Base-by-base conservation (phyloP, 2,888 invertebrate genomes). In the Calephelis perditalis region DNA sequence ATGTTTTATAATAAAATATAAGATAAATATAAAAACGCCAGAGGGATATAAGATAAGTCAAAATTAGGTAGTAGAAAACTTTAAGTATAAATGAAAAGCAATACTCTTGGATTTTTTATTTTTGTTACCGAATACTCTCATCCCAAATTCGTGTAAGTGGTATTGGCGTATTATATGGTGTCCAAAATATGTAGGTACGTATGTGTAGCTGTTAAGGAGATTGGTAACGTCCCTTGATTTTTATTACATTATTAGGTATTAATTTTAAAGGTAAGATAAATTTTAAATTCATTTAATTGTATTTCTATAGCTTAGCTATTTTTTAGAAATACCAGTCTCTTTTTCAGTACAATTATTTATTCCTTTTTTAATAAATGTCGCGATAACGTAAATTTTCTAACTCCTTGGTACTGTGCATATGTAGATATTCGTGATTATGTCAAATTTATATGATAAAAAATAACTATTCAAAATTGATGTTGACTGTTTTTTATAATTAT, bases 401-500 rank as follows among this genome's bases (percentile, higher is more conserved):
- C 73, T 67, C 74, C 79, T 79, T 76, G 71, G 75, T 74, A 76
- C 75, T 83, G 82, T 85, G 84, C 84, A 84, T 84, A 78, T 88
- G 88, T 89, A 90, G 85, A 88, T 88, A 87, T 87, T 88, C 82
- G 84, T 86, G 82, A 84, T 84, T 85, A 85, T 73, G 81, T 85
- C 82, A 86, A 86, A 86, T 82, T 84, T 85, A 86, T 84, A 81
- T 80, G 79, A 82, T 81, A 80, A 73, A 79, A 82, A 81, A 78
- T 82, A 75, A 86, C 82, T 86, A 91, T 90, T 87, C 86, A 77
- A 86, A 90, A 87, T 91, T 84, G 90, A 89, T 91, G 91, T 91
- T 91, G 91, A 91, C 89, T 91, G 91, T 91, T 91, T 87, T 40
- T 91, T 86, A 89, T 88, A 88, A 88, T 86, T 87, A 87, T 88